Evolutionary conservation across 2,113 vertebrate genomes (phyloP).

Genomic region (Anoplopoma fimbria): DNA sequence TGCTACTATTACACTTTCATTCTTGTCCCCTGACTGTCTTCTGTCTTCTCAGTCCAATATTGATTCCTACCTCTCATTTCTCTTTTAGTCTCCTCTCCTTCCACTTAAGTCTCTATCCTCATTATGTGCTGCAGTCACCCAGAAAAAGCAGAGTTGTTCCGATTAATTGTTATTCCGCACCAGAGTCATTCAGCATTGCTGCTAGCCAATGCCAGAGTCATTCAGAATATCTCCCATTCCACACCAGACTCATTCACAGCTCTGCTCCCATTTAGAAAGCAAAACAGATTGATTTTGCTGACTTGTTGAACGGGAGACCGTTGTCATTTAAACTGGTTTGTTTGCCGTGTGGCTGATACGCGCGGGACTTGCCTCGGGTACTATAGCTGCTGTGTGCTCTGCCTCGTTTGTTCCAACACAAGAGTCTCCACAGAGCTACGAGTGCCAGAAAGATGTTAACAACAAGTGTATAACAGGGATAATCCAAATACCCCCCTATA

Average conservation of each 20-base stretch:
- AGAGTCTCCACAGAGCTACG: conserved; percentile 33
- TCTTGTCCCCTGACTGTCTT: conserved; percentile 30
- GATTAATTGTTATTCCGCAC: conserved; percentile 62
- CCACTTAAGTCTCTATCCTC: conserved; percentile 35
- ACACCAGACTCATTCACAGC: conserved; percentile 50
- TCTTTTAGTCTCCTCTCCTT: conserved; percentile 21
- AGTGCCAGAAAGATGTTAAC: conserved; percentile 35
- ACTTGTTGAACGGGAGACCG: conserved; percentile 41
- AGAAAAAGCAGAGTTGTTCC: conserved; percentile 54
- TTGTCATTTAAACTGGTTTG: conserved; percentile 58
- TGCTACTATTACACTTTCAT: conserved; percentile 58
- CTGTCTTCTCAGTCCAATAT: conserved; percentile 11
- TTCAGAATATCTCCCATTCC: conserved; percentile 51
- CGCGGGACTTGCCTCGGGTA: conserved; percentile 55
- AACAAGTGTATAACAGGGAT: conserved; percentile 36
- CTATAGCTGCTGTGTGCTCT: conserved; percentile 26
- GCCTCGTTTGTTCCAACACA: conserved; percentile 58
- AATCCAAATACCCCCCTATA: conserved; percentile 25
- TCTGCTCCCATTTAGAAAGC: conserved; percentile 36
- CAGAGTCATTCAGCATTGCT: conserved; percentile 48
- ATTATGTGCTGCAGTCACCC: conserved; percentile 51
- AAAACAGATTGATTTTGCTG: conserved; percentile 52
- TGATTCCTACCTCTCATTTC: conserved; percentile 23
- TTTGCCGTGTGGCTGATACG: conserved; percentile 52
- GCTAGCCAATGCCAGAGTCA: conserved; percentile 40